phyloP scores from a whole-genome alignment of 2,113 vertebrate genomes.

The Apaloderma vittatum region DNA sequence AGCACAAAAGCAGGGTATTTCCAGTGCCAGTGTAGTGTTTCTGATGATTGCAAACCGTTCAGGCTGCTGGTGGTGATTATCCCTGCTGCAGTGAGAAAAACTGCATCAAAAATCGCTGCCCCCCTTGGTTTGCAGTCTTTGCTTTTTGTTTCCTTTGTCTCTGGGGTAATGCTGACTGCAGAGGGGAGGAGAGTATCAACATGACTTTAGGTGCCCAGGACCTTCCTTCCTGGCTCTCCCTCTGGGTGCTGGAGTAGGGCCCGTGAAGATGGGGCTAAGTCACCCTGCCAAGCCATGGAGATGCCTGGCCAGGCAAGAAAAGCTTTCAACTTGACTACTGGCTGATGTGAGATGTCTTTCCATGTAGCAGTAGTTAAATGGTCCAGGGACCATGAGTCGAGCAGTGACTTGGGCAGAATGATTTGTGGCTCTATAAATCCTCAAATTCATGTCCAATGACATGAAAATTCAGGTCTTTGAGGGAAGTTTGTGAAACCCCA shows the following conservation, averaged over 20 bases:
- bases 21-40: rapidly evolving
- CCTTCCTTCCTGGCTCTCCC: neutral
- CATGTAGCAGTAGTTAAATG: neutral
- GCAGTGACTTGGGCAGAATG: neutral
- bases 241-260: rapidly evolving
- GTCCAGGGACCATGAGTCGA: neutral
- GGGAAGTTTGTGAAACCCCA: neutral
- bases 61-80: neutral
- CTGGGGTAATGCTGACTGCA: neutral
- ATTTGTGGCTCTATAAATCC: neutral
- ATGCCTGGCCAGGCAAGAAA: neutral
- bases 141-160: neutral
- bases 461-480: neutral
- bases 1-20: neutral
- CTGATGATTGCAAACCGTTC: neutral
- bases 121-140: neutral
- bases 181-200: neutral
- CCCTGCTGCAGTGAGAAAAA: neutral
- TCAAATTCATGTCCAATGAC: neutral
- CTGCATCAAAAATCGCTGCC: neutral
- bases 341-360: neutral
- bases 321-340: neutral
- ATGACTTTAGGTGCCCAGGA: rapidly evolving
- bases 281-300: neutral
- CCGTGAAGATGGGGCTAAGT: rapidly evolving